Conservation (phyloP, 2,113 vertebrate genomes). For the Amazona guildingii region DNA sequence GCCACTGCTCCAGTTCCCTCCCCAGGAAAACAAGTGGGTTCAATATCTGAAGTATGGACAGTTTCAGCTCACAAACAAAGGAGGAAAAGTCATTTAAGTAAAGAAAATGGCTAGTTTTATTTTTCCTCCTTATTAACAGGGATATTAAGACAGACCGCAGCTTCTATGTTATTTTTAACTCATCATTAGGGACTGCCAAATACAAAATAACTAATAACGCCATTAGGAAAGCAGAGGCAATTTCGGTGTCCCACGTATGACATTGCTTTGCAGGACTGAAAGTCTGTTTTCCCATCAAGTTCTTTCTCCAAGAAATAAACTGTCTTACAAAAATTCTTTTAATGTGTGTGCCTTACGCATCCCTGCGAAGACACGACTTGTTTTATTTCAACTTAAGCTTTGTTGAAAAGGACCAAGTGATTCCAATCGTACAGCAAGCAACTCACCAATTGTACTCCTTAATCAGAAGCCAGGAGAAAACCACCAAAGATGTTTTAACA, state of each 20-base stretch:
- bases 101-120: neutral
- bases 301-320: neutral
- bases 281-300: neutral
- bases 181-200: neutral
- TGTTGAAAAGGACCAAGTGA: neutral
- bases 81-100: neutral
- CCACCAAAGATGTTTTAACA: neutral
- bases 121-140: neutral
- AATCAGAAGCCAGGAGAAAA: neutral
- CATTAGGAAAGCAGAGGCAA: neutral
- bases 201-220: neutral
- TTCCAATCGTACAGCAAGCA: neutral
- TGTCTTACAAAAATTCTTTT: neutral
- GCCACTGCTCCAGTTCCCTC: neutral
- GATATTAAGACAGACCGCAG: neutral
- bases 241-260: neutral
- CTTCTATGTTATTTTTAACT: neutral
- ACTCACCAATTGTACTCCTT: neutral
- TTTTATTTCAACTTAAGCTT: neutral
- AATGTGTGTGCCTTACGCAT: neutral
- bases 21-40: neutral
- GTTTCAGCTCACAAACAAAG: neutral
- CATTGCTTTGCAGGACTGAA: neutral
- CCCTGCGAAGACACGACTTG: neutral
- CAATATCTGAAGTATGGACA: neutral